Base-by-base conservation (phyloP, 2,113 vertebrate genomes). In the Petromus typicus region DNA sequence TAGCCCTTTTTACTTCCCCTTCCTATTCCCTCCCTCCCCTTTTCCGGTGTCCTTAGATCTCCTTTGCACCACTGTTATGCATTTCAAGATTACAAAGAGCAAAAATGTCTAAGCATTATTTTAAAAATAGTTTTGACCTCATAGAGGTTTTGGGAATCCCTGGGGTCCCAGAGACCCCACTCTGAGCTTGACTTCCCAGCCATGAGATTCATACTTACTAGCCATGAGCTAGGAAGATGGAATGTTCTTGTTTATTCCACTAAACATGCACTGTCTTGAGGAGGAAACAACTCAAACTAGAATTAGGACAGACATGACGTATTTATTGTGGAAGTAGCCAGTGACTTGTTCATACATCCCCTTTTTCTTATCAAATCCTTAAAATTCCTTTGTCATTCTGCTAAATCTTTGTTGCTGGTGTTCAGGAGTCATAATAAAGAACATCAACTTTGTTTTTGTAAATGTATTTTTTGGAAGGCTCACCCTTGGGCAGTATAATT, bases 321-420 rank as follows among this genome's bases (percentile, higher is more conserved):
- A 25, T 86, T 80, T 79, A 57, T 32, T 93, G 32, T 88, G 30
- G 48, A 95, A 87, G 64, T 43, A 86, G 67, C 73, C 40, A 89
- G 43, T 54, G 78, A 61, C 78, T 88, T 83, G n/a, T 81, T 59
- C 32, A 56, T 43, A 73, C 4, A 32, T 79, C 83, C 57, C 32
- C 73, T 79, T 93, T 96, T 86, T 78, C 71, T 93, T 54, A 93
- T 14, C n/a, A 17, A 82, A 92, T 86, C 30, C 18, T 87, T 88
- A 54, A 82, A 76, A 84, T 40, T 66, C 11, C 56, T 91, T 86
- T 84, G 75, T 66, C 69, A 90, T 75, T 63, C 64, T 76, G 64
- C 59, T 71, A 85, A 0, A 20, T 78, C 32, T 67, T 90, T 81
- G 57, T 51, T 95, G 51, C 10, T 91, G 66, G 37, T 37, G 40